Evolutionary conservation across 1,140 invertebrate species (phyloP), one percentile per base, ranked within the genome.

Genomic region (Drosophila nigrodunni): DNA sequence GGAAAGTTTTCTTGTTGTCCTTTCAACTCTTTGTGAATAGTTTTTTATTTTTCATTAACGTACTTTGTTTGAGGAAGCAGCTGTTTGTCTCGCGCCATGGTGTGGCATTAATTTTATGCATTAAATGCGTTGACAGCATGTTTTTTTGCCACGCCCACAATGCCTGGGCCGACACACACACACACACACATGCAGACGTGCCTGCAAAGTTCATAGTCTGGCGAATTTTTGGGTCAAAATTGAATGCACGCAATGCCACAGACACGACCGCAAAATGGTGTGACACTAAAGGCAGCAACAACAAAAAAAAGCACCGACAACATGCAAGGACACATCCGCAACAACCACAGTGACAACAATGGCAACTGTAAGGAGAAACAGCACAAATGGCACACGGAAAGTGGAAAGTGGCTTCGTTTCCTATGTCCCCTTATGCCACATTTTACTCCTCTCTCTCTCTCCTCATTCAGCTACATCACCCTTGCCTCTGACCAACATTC

Each of bases 231-330:
- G 60, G 76, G 72, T 75, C 49, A 64, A 62, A 70, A 66, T 75
- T 78, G 75, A 78, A 78, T 78, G 66, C 76, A 78, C 66, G 76
- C 65, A 78, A 75, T 44, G 61, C 76, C 76, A 55, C 72, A 78
- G 72, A 78, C 76, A 70, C 44, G 55, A 71, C 76, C 76, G 37
- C 72, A 78, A 70, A 70, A 60, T 74, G 64, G 37, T 74, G 64
- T 49, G 49, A 59, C 57, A 55, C 21, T 69, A 49, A 62, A 55
- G 15, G 54, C 37, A 21, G 7, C 37, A n/a, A 37, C 65, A 59
- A 34, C 70, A 57, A 37, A 47, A 15, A 15, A 13, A 30, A 47
- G 21, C 41, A 18, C 7, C 39, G 18, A 49, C 66, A 41, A 18
- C 44, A n/a, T n/a, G 49, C 10, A 52, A 37, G 54, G 54, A 49